Percentiles rank a stretch among this genome's conserved stretches.
Conservation (phyloP, 2,797 vertebrate genomes). For the Spinibarbus caldwelli region DNA sequence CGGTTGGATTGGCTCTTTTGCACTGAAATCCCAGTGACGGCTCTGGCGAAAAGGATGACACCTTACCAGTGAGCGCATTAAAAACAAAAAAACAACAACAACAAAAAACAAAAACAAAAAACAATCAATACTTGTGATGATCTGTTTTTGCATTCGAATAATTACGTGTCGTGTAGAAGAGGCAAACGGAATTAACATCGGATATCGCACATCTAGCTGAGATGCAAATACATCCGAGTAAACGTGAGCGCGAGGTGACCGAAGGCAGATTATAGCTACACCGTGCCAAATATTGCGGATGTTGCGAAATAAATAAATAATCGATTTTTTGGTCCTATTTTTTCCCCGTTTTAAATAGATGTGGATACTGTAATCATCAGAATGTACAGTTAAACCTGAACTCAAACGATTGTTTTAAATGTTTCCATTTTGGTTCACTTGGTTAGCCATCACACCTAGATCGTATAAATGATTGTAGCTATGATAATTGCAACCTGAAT, state of each 20-base stretch:
- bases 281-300: slow-evolving; percentile 81
- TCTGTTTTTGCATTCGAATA: too few species aligned
- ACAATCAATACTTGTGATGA: slow-evolving; percentile 33
- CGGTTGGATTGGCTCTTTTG: slow-evolving; percentile 72
- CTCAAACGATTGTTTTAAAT: slow-evolving; percentile 43
- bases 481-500: slow-evolving; percentile 64
- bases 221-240: slow-evolving; percentile 58
- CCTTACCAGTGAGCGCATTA: slow-evolving; percentile 64
- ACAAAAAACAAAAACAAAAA: neutral
- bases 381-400: slow-evolving; percentile 60
- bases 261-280: slow-evolving; percentile 70
- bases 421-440: slow-evolving; percentile 55
- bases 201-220: slow-evolving; percentile 62
- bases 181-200: slow-evolving; percentile 59
- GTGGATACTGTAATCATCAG: slow-evolving; percentile 45
- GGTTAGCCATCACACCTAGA: slow-evolving; percentile 43
- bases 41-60: slow-evolving; percentile 66
- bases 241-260: slow-evolving; percentile 64
- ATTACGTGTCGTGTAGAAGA: slow-evolving; percentile 51
- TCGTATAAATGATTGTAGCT: slow-evolving; percentile 56
- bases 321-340: slow-evolving; percentile 55
- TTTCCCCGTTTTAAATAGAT: slow-evolving; percentile 51
- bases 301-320: slow-evolving; percentile 80
- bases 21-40: slow-evolving; percentile 75
- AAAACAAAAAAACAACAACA: neutral